Percentiles rank a stretch among this genome's conserved stretches.
phyloP scores from a whole-genome alignment of 2,113 vertebrate genomes.

The Pimephales promelas region DNA sequence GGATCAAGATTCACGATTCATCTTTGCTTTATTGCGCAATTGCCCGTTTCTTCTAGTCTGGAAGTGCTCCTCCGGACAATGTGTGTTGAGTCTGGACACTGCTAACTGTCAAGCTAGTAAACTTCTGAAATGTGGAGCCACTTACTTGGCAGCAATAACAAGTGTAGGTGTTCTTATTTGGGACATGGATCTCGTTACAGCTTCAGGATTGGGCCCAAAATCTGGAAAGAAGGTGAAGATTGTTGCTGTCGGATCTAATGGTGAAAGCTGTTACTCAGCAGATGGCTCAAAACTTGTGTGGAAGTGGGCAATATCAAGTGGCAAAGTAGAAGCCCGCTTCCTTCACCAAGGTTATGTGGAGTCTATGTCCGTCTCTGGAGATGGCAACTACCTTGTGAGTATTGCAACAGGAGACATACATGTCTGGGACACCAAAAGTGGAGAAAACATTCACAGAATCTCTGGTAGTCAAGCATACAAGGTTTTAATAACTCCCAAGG shows the following conservation, averaged over 20 bases:
- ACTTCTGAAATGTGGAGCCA: constrained; percentile 66
- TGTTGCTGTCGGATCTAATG: constrained; percentile 63
- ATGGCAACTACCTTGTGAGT: constrained; percentile 67
- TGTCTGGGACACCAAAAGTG: constrained; percentile 72
- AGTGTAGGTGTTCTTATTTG: constrained; percentile 68
- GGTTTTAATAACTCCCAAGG: constrained; percentile 73
- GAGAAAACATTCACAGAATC: constrained; percentile 72
- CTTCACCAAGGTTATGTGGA: constrained; percentile 70
- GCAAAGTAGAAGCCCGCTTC: constrained; percentile 62
- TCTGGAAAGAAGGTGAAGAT: constrained; percentile 62
- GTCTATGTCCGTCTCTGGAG: constrained; percentile 66
- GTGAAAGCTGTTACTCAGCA: constrained; percentile 69
- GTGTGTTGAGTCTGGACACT: constrained; percentile 72
- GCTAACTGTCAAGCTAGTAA: constrained; percentile 37
- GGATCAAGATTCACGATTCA: constrained; percentile 65
- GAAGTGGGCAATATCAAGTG: constrained; percentile 68
- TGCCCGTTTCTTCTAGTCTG: constrained; percentile 72
- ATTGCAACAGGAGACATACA: constrained; percentile 73
- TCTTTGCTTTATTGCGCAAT: constrained; percentile 72
- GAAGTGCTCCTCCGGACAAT: constrained; percentile 73
- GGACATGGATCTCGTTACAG: constrained; percentile 71
- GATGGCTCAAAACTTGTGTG: constrained; percentile 75
- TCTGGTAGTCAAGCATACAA: constrained; percentile 63
- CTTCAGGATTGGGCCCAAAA: constrained; percentile 66
- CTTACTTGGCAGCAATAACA: constrained; percentile 63